Percentiles rank a stretch among this genome's conserved stretches.
Conservation (phyloP, 2,888 invertebrate genomes). For the Nomada fabriciana region DNA sequence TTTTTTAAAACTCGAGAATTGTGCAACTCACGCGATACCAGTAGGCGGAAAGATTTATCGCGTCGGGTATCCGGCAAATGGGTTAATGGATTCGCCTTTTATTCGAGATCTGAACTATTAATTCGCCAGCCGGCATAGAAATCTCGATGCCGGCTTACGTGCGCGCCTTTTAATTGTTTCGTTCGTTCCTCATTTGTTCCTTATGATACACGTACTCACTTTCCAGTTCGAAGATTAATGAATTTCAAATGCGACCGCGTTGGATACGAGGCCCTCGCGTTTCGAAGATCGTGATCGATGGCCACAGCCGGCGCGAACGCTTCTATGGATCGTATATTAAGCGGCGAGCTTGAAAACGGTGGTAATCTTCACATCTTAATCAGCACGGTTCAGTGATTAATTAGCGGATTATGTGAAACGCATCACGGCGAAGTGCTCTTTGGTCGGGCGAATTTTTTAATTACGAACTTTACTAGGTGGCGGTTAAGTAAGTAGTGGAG, state of each 20-base stretch:
- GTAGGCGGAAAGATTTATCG: slow-evolving; percentile 41
- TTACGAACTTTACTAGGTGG: too few species aligned
- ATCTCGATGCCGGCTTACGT: slow-evolving; percentile 37
- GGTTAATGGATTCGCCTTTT: slow-evolving; percentile 49
- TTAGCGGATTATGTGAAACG: background rate
- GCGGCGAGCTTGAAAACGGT: background rate
- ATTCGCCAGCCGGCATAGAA: slow-evolving; percentile 21
- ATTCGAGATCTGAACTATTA: slow-evolving; percentile 36
- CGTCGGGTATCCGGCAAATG: slow-evolving; percentile 24
- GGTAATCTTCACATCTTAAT: slow-evolving; percentile 10
- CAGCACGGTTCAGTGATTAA: background rate
- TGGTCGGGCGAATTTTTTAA: too few species aligned
- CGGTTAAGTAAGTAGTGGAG: too few species aligned
- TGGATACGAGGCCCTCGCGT: background rate
- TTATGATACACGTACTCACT: background rate
- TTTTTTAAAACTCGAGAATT: background rate
- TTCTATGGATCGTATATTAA: background rate
- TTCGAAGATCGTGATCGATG: slow-evolving; percentile 22
- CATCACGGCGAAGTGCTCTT: too few species aligned
- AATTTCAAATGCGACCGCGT: slow-evolving; percentile 10
- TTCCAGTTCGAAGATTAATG: slow-evolving; percentile 26
- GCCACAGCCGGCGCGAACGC: background rate
- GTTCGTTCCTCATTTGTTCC: background rate
- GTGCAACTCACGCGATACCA: slow-evolving; percentile 35
- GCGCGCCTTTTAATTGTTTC: slow-evolving; percentile 33